A percentile compares a stretch with the other conserved stretches of the same genome.
Evolutionary conservation across 2,797 vertebrate species (phyloP).

Genomic region (Bradypodion ventrale): DNA sequence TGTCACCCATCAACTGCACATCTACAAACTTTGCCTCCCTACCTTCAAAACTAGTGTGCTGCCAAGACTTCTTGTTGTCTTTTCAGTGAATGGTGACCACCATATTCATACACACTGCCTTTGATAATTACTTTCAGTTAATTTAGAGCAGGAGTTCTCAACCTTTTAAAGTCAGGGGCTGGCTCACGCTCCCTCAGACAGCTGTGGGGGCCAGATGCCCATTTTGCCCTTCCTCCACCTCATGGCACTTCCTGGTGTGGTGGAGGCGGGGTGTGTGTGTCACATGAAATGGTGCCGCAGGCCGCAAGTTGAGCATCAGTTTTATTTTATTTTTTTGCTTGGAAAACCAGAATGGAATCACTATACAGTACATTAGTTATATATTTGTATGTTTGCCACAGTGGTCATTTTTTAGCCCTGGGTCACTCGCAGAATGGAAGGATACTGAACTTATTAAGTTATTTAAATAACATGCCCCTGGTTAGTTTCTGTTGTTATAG

Average conservation of each 20-base stretch:
- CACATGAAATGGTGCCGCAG: no score
- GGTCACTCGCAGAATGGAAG: background rate
- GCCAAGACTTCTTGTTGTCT: background rate
- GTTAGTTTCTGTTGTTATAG: background rate
- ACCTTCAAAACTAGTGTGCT: background rate
- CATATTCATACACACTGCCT: background rate
- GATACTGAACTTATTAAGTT: background rate
- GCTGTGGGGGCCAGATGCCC: no score
- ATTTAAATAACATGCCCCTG: background rate
- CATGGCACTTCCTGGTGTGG: no score
- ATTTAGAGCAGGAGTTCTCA: background rate
- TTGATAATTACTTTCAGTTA: background rate
- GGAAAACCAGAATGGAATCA: no score
- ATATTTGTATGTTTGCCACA: no score
- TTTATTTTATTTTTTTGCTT: background rate
- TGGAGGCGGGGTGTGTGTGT: no score
- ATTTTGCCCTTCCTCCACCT: no score
- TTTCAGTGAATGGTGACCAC: background rate
- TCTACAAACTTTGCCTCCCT: no score
- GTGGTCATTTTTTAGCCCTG: background rate
- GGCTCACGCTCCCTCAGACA: no score
- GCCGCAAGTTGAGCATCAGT: no score
- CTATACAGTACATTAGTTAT: no score
- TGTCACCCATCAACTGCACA: background rate
- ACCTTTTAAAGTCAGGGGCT: no score